Base-by-base conservation (phyloP, 2,113 vertebrate genomes). In the Girardinichthys multiradiatus region DNA sequence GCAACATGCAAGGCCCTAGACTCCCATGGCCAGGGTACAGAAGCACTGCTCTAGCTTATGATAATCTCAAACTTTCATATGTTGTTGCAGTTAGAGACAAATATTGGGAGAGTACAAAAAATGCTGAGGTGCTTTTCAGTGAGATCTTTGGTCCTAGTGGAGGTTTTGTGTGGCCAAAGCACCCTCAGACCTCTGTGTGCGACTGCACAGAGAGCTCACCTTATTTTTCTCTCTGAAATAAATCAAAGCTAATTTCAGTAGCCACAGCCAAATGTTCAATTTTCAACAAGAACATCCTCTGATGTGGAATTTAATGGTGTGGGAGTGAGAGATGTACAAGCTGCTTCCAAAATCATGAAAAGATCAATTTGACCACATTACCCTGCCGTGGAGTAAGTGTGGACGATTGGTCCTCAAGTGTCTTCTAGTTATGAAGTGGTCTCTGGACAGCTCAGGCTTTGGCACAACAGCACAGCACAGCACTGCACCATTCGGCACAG, bases 391-490 rank as follows among this genome's bases (percentile, higher is more conserved):
- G 48, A 77, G 72, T 82, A 69, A 83, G 81, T 86, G 86, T 86
- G 84, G 84, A 91, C 67, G 54, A 86, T 89, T 93, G 91, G 89
- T 81, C 70, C 62, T 91, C 70, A 74, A 88, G 88, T 82, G 84
- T 89, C 83, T 86, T 88, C 81, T 86, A 88, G 77, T 90, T 88
- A 57, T 87, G 76, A 80, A 92, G 89, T 88, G 87, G 85, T 92
- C 88, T 83, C 86, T 79, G 87, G 87, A 84, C 90, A 90, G 86
- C 88, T 79, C 79, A 87, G 75, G 57, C 71, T 86, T 90, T 91
- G 86, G 90, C 86, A 88, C 70, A 28, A 64, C 64, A 70, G 77
- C 81, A 57, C 64, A 70, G 77, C 81, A 57, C 62, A 42, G 79
- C 70, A 76, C 42, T 58, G 59, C 70, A 80, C 79, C 74, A 85